These are phyloP conservation scores for Eulemur rufifrons DNA, from an alignment of 2,113 vertebrate genomes.

Conservation along the genomic window DNA sequence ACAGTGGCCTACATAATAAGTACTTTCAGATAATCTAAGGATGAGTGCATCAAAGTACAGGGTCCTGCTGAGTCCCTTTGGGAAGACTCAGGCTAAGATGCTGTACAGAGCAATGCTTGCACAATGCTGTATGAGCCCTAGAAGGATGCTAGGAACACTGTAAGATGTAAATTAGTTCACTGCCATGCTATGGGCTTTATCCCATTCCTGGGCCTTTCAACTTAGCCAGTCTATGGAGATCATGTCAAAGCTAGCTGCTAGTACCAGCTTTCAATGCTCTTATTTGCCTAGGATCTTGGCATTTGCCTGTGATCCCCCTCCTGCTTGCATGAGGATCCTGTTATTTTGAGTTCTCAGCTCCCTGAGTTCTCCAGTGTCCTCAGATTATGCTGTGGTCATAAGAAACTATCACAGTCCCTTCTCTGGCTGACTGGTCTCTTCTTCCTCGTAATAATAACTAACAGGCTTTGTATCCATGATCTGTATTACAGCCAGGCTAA, in stretches of 20 bases:
- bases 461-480: neutral
- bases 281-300: neutral
- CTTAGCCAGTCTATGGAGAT: neutral
- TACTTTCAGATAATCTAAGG: conserved; percentile 12
- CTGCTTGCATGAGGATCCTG: neutral
- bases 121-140: no score
- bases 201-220: neutral
- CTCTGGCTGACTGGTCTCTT: neutral
- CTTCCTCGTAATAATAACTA: neutral
- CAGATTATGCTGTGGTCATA: neutral
- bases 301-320: neutral
- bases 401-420: neutral
- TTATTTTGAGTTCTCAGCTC: neutral
- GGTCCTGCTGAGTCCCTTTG: neutral
- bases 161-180: neutral
- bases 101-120: neutral
- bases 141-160: neutral
- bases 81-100: neutral
- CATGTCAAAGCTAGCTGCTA: neutral
- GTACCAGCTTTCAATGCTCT: neutral
- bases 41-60: neutral
- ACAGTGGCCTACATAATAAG: neutral
- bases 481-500: neutral
- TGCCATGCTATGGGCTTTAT: neutral
- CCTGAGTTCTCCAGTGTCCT: neutral